phyloP scores from a whole-genome alignment of 1,140 invertebrate species.

The Fopius arisanus region DNA sequence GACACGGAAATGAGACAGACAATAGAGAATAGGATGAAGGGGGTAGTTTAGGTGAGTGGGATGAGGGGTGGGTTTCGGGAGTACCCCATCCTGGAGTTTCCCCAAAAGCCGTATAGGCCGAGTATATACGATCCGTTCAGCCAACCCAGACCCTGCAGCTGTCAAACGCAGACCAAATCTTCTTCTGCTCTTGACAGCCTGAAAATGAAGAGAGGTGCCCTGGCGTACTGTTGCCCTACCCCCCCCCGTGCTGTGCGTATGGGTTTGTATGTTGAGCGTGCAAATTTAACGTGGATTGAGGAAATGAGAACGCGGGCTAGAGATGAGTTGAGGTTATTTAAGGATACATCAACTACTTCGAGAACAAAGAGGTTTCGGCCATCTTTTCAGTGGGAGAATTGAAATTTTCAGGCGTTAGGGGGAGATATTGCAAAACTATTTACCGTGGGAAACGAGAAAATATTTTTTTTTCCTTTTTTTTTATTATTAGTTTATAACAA shows the following conservation, averaged over 20 bases:
- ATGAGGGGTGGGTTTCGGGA: constrained; percentile 25
- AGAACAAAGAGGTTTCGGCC: no score
- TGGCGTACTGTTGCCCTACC: constrained; percentile 28
- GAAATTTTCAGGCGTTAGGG: no score
- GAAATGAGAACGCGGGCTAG: no score
- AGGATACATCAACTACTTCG: no score
- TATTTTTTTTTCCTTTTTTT: no score
- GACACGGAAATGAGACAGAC: constrained; percentile 6
- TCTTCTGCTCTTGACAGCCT: constrained; percentile 66
- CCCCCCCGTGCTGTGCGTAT: neutral
- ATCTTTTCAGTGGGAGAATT: no score
- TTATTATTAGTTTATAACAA: no score
- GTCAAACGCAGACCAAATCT: constrained; percentile 66
- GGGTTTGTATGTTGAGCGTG: no score
- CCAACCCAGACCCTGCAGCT: constrained; percentile 61
- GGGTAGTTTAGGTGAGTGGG: constrained; percentile 8
- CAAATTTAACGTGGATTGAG: no score
- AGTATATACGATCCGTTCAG: constrained; percentile 18
- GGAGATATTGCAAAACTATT: no score
- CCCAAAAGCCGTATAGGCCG: neutral
- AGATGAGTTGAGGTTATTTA: no score
- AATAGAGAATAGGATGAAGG: constrained; percentile 10
- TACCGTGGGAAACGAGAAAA: no score
- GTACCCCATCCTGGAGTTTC: constrained; percentile 20
- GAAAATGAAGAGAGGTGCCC: constrained; percentile 65